These are phyloP conservation scores for Pristionchus entomophagus DNA, from an alignment of 2,888 invertebrate genomes.

Conservation along the genomic window DNA sequence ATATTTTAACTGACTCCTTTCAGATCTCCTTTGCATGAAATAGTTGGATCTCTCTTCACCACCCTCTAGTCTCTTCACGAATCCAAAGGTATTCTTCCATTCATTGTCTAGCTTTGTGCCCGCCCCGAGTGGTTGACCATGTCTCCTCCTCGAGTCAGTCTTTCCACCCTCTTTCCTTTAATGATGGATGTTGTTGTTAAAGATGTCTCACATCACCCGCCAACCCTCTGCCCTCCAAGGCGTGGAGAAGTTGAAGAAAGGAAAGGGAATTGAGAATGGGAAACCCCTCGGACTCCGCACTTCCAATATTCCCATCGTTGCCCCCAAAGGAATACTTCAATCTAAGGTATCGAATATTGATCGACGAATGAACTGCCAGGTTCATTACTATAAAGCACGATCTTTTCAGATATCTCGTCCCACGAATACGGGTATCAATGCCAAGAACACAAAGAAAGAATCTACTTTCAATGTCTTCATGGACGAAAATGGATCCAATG, in stretches of 20 bases:
- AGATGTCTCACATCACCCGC: constrained; percentile 33
- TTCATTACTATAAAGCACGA: neutral
- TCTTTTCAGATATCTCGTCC: neutral
- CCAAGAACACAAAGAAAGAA: neutral
- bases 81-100: neutral
- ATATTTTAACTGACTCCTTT: neutral
- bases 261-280: neutral
- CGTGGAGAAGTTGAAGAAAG: constrained; percentile 7
- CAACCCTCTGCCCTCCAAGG: neutral
- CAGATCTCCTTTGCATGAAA: constrained; percentile 21
- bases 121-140: constrained; percentile 30
- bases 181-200: neutral
- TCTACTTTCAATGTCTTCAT: constrained; percentile 2
- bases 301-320: neutral
- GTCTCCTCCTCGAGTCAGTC: constrained; percentile 35
- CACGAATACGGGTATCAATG: neutral
- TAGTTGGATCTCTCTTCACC: neutral
- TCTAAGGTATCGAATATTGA: neutral
- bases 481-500: constrained; percentile 1
- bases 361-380: too few relatives aligned
- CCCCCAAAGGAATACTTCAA: neutral
- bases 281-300: neutral
- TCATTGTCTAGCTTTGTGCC: constrained; percentile 9
- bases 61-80: neutral
- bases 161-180: neutral